phyloP scores from a whole-genome alignment of 2,888 invertebrate genomes.

The Steromphala cineraria region DNA sequence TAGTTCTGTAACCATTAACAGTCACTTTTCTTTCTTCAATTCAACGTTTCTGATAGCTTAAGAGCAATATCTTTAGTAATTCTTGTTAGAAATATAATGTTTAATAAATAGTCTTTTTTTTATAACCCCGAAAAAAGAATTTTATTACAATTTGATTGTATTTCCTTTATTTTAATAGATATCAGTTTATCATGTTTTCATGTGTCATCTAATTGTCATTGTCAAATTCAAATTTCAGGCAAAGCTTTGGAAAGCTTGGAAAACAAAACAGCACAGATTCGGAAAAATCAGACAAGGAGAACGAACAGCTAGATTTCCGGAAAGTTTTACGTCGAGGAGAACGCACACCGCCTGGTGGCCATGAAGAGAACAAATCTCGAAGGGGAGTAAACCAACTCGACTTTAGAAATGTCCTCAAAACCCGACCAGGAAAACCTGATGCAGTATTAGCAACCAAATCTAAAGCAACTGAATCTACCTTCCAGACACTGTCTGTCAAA shows the following conservation, averaged over 20 bases:
- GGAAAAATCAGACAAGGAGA: constrained; percentile 39
- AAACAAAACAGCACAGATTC: constrained; percentile 37
- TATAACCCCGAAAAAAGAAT: no score
- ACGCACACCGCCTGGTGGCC: neutral
- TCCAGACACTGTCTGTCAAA: constrained; percentile 7
- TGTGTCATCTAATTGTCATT: neutral
- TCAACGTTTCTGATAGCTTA: no score
- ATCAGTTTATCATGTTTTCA: neutral
- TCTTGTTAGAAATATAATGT: no score
- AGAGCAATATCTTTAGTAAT: no score
- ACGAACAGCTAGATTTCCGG: constrained; percentile 21
- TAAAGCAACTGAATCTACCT: constrained; percentile 12
- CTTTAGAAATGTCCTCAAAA: constrained; percentile 29
- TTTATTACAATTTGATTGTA: no score
- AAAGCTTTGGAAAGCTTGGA: constrained; percentile 12
- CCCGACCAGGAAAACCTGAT: neutral
- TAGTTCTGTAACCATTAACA: no score
- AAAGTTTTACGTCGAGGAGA: constrained; percentile 19
- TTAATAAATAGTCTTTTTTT: no score
- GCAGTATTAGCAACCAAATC: constrained; percentile 3
- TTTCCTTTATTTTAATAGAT: no score
- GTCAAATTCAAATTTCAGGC: neutral
- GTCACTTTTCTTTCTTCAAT: no score
- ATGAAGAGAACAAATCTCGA: neutral
- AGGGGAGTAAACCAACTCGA: constrained; percentile 3